Percentiles rank a stretch among this genome's conserved stretches.
Evolutionary conservation across 2,113 vertebrate species (phyloP).

Genomic region (Steatornis caripensis): DNA sequence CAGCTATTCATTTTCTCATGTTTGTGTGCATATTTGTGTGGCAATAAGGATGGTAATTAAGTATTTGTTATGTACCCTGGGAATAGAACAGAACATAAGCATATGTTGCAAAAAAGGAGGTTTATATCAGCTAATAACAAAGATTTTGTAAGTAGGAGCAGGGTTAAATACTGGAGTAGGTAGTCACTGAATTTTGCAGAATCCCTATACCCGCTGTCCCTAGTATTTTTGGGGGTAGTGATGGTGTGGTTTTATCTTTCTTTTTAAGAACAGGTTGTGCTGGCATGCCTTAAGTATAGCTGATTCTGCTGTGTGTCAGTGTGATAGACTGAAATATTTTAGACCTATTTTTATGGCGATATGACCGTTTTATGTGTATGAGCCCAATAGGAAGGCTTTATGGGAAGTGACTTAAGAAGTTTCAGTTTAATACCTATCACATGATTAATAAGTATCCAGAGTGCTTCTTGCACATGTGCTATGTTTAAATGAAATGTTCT

Average conservation of each 20-base stretch:
- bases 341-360: neutral
- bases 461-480: neutral
- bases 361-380: neutral
- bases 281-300: neutral
- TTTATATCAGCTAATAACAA: neutral
- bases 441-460: neutral
- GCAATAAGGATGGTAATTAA: neutral
- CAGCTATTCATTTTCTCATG: accelerated
- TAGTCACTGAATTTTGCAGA: neutral
- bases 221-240: accelerated
- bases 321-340: neutral
- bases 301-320: neutral
- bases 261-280: neutral
- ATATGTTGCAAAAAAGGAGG: neutral
- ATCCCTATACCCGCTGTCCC: accelerated
- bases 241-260: neutral
- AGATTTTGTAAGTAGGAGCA: neutral
- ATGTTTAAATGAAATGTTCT: neutral
- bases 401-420: neutral
- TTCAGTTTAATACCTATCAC: neutral
- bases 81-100: neutral
- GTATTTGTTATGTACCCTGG: neutral
- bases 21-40: neutral
- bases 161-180: neutral
- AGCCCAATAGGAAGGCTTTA: neutral